Conservation (phyloP, 2,888 invertebrate species). For the Drosophila subquinaria region DNA sequence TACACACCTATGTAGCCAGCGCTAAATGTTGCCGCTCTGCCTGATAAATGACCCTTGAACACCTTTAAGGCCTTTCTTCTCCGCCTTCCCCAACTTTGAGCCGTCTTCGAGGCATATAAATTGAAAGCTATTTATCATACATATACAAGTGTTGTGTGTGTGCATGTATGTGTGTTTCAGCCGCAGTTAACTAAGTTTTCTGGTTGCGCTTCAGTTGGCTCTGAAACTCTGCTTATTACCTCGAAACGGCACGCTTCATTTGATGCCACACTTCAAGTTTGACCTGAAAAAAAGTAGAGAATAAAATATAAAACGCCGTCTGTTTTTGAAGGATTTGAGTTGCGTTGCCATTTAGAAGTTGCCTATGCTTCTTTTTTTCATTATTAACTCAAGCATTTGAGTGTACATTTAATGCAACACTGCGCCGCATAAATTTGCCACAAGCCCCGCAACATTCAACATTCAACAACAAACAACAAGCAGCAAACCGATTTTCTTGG, state of each 20-base stretch:
- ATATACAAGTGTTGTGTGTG: constrained; percentile 54
- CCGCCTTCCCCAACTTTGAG: constrained; percentile 38
- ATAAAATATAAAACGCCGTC: constrained; percentile 20
- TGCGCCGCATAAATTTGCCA: constrained; percentile 76
- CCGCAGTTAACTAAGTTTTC: constrained; percentile 76
- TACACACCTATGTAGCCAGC: constrained; percentile 57
- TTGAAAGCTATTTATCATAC: constrained; percentile 84
- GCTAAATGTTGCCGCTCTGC: constrained; percentile 79
- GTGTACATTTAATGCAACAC: constrained; percentile 81
- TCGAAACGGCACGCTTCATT: constrained; percentile 67
- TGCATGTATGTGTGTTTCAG: constrained; percentile 28
- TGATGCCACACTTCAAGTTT: constrained; percentile 66
- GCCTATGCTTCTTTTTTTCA: constrained; percentile 19
- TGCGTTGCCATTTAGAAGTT: constrained; percentile 16
- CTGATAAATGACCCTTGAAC: constrained; percentile 84
- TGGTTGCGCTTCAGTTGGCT: constrained; percentile 66
- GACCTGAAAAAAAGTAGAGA: not conserved
- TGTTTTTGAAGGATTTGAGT: constrained; percentile 66
- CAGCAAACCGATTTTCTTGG: constrained; percentile 46
- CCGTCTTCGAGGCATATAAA: constrained; percentile 81
- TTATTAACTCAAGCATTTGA: constrained; percentile 79
- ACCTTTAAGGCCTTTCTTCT: constrained; percentile 68
- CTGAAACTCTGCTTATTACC: constrained; percentile 66
- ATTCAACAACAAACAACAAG: constrained; percentile 1
- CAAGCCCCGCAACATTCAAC: constrained; percentile 12